A percentile compares a stretch with the other conserved stretches of the same genome.
Conservation (phyloP, 2,113 vertebrate species). For the Misgurnus mizolepis region DNA sequence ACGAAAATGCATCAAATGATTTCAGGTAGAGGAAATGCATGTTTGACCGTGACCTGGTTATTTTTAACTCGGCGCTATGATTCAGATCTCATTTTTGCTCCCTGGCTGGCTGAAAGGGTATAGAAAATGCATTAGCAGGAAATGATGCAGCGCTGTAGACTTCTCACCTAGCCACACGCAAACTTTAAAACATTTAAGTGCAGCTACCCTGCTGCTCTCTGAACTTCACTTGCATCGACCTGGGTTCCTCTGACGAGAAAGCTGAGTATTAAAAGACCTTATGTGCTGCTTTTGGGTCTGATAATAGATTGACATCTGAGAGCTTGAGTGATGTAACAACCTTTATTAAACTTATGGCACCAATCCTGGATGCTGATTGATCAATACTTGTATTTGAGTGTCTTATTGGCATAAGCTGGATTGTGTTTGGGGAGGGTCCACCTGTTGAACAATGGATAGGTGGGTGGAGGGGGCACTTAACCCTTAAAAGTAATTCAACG, state of each 20-base stretch:
- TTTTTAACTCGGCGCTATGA: slow-evolving; percentile 45
- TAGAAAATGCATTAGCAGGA: slow-evolving; percentile 34
- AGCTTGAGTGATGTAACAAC: slow-evolving; percentile 18
- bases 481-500: neutral
- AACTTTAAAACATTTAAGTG: slow-evolving; percentile 29
- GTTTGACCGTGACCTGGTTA: slow-evolving; percentile 23
- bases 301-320: slow-evolving; percentile 46
- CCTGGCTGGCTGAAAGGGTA: slow-evolving; percentile 48
- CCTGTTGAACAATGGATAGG: too few relatives aligned
- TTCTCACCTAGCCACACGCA: slow-evolving; percentile 31
- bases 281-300: neutral
- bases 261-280: slow-evolving; percentile 23
- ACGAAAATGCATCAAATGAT: neutral
- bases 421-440: too few relatives aligned
- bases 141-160: slow-evolving; percentile 7
- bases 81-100: slow-evolving; percentile 54
- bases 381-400: neutral
- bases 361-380: neutral
- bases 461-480: too few relatives aligned
- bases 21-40: neutral
- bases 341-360: neutral
- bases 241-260: slow-evolving; percentile 4
- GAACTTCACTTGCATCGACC: slow-evolving; percentile 28
- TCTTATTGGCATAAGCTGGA: too few relatives aligned
- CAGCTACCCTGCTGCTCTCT: slow-evolving; percentile 26